These are phyloP conservation scores for Harpalus rufipes DNA, from an alignment of 2,888 invertebrate species.

Conservation along the genomic window DNA sequence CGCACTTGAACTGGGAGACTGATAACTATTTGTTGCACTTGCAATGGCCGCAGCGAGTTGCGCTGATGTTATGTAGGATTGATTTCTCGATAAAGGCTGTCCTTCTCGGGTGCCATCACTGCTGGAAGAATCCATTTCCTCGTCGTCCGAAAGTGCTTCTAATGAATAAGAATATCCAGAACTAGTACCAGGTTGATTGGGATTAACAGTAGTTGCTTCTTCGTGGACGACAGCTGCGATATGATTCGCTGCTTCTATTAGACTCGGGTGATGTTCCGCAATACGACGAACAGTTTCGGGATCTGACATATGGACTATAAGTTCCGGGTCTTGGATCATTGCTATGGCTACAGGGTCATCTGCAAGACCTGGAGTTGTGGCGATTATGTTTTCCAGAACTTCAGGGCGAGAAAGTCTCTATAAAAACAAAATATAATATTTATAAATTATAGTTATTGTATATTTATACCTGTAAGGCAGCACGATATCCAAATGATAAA, in stretches of 20 bases:
- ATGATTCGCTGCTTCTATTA: slow-evolving; percentile 84
- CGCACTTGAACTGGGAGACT: slow-evolving; percentile 55
- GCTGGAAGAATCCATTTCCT: slow-evolving; percentile 78
- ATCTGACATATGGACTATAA: slow-evolving; percentile 86
- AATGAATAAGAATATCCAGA: slow-evolving; percentile 78
- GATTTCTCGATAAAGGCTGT: slow-evolving; percentile 73
- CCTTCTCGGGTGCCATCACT: slow-evolving; percentile 73
- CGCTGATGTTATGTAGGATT: slow-evolving; percentile 83
- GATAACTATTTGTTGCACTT: slow-evolving; percentile 76
- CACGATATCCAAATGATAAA: slow-evolving; percentile 82
- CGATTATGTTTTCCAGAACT: slow-evolving; percentile 84
- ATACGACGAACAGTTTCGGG: slow-evolving; percentile 84
- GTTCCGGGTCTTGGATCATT: slow-evolving; percentile 87
- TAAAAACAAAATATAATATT: slow-evolving; percentile 47
- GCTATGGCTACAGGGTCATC: slow-evolving; percentile 87
- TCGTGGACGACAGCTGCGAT: slow-evolving; percentile 80
- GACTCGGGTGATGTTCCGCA: slow-evolving; percentile 84
- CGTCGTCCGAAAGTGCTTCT: slow-evolving; percentile 79
- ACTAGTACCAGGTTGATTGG: slow-evolving; percentile 79
- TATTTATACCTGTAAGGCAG: slow-evolving; percentile 79
- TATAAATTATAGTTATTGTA: slow-evolving; percentile 74
- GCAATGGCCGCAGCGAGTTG: slow-evolving; percentile 87
- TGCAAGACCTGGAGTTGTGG: slow-evolving; percentile 84
- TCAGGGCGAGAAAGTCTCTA: slow-evolving; percentile 77
- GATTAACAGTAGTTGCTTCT: slow-evolving; percentile 79